Percentiles rank a stretch among this genome's conserved stretches.
These are phyloP conservation scores for Aldrovandia affinis DNA, from an alignment of 2,797 vertebrate genomes.

Conservation along the genomic window DNA sequence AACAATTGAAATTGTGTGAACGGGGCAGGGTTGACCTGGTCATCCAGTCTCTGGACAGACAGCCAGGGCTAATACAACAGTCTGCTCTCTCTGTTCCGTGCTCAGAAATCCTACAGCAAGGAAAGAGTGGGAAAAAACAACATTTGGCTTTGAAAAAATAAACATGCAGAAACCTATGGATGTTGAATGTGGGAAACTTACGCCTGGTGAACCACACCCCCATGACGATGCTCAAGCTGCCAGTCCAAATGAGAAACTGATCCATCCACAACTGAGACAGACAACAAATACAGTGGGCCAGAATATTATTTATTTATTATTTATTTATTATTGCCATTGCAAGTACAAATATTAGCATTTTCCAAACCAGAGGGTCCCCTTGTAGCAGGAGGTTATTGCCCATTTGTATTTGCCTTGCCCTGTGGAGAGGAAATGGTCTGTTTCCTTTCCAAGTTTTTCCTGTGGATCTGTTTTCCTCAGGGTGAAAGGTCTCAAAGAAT, in stretches of 20 bases:
- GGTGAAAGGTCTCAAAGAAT: not conserved
- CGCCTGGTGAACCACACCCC: not conserved
- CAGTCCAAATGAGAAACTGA: not conserved
- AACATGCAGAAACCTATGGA: not conserved
- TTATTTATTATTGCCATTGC: not conserved
- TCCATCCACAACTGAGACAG: not conserved
- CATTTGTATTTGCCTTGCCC: not conserved
- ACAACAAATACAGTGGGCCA: not conserved
- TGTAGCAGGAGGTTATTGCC: not conserved
- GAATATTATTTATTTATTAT: too few species aligned
- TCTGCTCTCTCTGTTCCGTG: not conserved
- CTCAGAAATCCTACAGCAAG: not conserved
- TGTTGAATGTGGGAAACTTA: not conserved
- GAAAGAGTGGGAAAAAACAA: not conserved
- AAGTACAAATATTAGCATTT: not conserved
- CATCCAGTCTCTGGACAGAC: not conserved
- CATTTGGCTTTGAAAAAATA: slow-evolving; percentile 1
- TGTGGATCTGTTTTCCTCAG: not conserved
- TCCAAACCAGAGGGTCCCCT: not conserved
- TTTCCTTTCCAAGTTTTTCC: slow-evolving; percentile 8
- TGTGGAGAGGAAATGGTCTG: not conserved
- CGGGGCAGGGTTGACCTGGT: not conserved
- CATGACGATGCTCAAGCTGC: not conserved
- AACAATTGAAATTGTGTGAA: not conserved
- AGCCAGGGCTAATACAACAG: not conserved